Evolutionary conservation across 2,113 vertebrate genomes (phyloP).

Genomic region (Scatophagus argus): DNA sequence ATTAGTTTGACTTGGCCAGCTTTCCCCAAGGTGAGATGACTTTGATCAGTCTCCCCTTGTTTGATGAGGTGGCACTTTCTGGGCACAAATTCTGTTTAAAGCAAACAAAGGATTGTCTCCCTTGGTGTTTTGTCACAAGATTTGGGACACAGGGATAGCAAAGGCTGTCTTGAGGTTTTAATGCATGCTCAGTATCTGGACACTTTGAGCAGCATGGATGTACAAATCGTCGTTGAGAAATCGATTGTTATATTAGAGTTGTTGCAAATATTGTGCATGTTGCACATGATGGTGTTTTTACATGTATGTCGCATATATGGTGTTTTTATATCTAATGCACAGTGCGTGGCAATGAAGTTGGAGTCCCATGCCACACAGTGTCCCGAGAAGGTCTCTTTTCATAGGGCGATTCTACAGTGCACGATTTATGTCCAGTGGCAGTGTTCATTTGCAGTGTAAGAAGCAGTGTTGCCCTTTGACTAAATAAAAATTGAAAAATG

Average conservation of each 20-base stretch:
- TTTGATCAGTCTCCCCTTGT: constrained; percentile 68
- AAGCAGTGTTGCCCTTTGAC: not conserved
- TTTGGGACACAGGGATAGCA: constrained; percentile 26
- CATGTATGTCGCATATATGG: not conserved
- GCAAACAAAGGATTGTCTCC: constrained; percentile 73
- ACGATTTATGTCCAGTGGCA: no score
- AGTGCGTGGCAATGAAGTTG: not conserved
- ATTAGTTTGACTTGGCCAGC: constrained; percentile 70
- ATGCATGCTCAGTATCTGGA: constrained; percentile 32
- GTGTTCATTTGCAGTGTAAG: not conserved
- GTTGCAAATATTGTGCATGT: not conserved
- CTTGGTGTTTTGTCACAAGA: constrained; percentile 45
- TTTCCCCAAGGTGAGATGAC: constrained; percentile 67
- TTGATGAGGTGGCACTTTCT: constrained; percentile 75
- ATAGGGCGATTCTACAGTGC: not conserved
- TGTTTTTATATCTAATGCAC: not conserved
- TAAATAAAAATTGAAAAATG: not conserved
- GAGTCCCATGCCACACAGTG: not conserved
- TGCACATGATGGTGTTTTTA: not conserved
- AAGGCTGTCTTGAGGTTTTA: constrained; percentile 24
- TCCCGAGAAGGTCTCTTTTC: not conserved
- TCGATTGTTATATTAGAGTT: no score
- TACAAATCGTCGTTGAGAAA: not conserved
- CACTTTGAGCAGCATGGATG: not conserved
- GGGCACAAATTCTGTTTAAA: constrained; percentile 58